Base-by-base conservation (phyloP, 1,140 invertebrate species). In the Atopsyche davidsoni region DNA sequence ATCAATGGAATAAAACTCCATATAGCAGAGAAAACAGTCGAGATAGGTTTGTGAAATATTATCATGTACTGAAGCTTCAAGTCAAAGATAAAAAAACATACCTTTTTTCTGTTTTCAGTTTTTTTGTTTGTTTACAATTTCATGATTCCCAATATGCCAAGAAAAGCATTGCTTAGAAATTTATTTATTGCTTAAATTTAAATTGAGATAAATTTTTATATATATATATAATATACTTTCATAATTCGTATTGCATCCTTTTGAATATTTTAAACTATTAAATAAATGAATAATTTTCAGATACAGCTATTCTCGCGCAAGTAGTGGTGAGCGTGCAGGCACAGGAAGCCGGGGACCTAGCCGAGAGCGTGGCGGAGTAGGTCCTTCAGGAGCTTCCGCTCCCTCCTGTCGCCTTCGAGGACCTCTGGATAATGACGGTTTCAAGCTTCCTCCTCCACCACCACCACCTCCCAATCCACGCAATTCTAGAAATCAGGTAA, bases 21-120 rank as follows among this genome's bases (percentile, higher is more conserved):
- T 54, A 44, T 17, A 58, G 56, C 34, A 41, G 56, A 48, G 56
- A 58, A 51, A 58, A 53, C 28, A 58, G 56, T 28, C 42, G 51
- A 22, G 56, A 58, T 11, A 51, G 56, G 56, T 58, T 32, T 18
- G 19, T 44, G 7, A 9, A 11, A 38, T 38, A 10, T 10, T 38
- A 16, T 16, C 10, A 38, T n/a, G n/a, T n/a, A n/a, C n/a, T n/a
- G n/a, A n/a, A n/a, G n/a, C n/a, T n/a, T n/a, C n/a, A n/a, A n/a
- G n/a, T n/a, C n/a, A n/a, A n/a, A n/a, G n/a, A n/a, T n/a, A n/a
- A n/a, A n/a, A n/a, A n/a, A n/a, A n/a, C n/a, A n/a, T n/a, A n/a
- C n/a, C n/a, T n/a, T n/a, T n/a, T n/a, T n/a, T n/a, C n/a, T n/a
- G n/a, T n/a, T n/a, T n/a, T n/a, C n/a, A n/a, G n/a, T n/a, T n/a